These are phyloP conservation scores for Melanerpes aurifrons DNA, from an alignment of 2,113 vertebrate species.

Conservation along the genomic window DNA sequence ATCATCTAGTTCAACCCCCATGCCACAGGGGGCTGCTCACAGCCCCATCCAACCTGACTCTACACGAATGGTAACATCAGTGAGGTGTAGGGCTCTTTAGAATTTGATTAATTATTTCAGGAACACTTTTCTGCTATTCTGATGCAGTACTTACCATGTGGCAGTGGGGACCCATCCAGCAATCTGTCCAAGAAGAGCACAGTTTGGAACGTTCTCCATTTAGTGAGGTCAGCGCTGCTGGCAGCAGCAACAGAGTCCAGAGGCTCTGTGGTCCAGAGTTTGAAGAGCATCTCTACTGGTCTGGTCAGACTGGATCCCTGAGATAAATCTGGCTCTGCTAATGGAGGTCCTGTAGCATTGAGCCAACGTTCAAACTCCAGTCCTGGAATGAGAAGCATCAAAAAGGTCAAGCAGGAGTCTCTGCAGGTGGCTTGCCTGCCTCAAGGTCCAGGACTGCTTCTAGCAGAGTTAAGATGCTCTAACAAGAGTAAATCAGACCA, in stretches of 20 bases:
- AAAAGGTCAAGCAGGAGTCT: neutral
- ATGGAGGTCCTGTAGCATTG: constrained; percentile 88
- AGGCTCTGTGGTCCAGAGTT: constrained; percentile 83
- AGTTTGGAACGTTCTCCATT: constrained; percentile 95
- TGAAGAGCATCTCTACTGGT: constrained; percentile 88
- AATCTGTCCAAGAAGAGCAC: constrained; percentile 95
- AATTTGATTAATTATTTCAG: neutral
- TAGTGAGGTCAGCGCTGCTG: constrained; percentile 83
- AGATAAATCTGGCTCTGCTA: constrained; percentile 92
- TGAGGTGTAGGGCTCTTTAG: neutral
- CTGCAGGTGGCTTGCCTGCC: neutral
- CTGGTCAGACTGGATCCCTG: constrained; percentile 86
- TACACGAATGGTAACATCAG: accelerated
- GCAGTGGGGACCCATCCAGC: constrained; percentile 88
- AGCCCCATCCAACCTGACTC: neutral
- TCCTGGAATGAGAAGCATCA: constrained; percentile 73
- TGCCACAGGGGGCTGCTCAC: neutral
- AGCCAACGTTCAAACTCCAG: constrained; percentile 96
- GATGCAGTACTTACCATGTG: constrained; percentile 78
- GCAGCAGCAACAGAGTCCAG: constrained; percentile 79
- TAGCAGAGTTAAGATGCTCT: neutral
- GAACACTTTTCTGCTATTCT: neutral
- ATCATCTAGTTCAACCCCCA: neutral
- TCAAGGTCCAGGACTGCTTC: neutral
- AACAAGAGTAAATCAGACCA: neutral